Percentiles rank a stretch among this genome's conserved stretches.
phyloP scores from a whole-genome alignment of 2,888 invertebrate genomes.

The Acleris literana region DNA sequence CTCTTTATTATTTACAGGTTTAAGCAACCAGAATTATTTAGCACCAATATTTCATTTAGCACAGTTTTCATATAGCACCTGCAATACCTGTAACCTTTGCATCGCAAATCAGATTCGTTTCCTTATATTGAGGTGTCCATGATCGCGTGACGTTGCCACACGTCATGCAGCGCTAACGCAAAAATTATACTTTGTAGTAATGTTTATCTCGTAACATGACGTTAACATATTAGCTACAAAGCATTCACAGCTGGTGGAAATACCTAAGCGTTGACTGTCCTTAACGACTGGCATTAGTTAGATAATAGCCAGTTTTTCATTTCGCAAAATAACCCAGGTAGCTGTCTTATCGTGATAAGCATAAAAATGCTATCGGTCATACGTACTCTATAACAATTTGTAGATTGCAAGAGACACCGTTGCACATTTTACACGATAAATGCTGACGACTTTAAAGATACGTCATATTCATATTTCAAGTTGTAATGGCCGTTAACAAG shows the following conservation, averaged over 20 bases:
- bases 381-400: neutral
- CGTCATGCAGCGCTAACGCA: constrained; percentile 9
- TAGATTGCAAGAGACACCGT: neutral
- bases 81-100: too few relatives aligned
- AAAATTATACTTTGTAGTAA: constrained; percentile 1
- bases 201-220: constrained; percentile 21
- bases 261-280: constrained; percentile 2
- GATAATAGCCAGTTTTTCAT: neutral
- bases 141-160: constrained; percentile 6
- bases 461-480: too few relatives aligned
- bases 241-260: constrained; percentile 17
- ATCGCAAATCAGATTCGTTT: neutral
- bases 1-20: too few relatives aligned
- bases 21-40: too few relatives aligned
- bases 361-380: neutral
- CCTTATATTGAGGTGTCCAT: neutral
- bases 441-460: neutral
- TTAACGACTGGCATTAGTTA: neutral
- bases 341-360: neutral
- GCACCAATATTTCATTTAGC: too few relatives aligned
- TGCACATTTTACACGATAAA: neutral
- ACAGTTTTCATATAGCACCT: too few relatives aligned
- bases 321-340: neutral
- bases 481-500: neutral
- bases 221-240: constrained; percentile 8